Base-by-base conservation (phyloP, 2,888 invertebrate species). In the Autographa gamma region DNA sequence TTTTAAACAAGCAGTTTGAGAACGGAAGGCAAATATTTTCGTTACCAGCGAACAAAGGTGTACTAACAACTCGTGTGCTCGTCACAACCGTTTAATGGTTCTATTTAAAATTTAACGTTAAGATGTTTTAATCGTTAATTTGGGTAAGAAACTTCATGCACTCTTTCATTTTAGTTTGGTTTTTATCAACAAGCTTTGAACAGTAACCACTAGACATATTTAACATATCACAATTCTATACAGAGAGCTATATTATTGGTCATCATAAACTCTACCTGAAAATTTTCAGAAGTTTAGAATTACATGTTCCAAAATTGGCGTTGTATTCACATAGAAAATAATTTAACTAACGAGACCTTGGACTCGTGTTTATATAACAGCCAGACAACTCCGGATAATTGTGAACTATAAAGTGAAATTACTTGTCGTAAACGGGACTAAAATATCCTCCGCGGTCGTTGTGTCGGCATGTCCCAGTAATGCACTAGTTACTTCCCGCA, bases 381-480 rank as follows among this genome's bases (percentile, higher is more conserved):
- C 76, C 71, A 74, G 66, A 64, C 77, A 69, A 75, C 75, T 72
- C 75, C 77, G 80, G 81, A 74, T 83, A 85, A 85, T 81, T 84
- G 81, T 85, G 80, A 75, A 79, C 80, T 83, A 80, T 90, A 88
- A 90, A 90, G 74, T 79, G 81, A 79, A 88, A 91, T 87, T 82
- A 87, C 83, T 73, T 71, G 82, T 89, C 89, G 85, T 89, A 89
- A 90, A 89, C 81, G 76, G 74, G 79, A 83, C 83, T 80, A 74
- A 78, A 79, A 80, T 82, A 81, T 83, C 77, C 74, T 77, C 68
- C 41, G 73, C 72, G 71, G 69, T 76, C 75, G 69, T 66, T 61
- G 48, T 74, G 71, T 72, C 66, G 60, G 69, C 65, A 68, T 78
- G 67, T 65, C 73, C 64, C 63, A 31, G 48, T 76, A 75, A 82